These are phyloP conservation scores for Crepidodera aurea DNA, from an alignment of 2,888 invertebrate species.

Conservation along the genomic window DNA sequence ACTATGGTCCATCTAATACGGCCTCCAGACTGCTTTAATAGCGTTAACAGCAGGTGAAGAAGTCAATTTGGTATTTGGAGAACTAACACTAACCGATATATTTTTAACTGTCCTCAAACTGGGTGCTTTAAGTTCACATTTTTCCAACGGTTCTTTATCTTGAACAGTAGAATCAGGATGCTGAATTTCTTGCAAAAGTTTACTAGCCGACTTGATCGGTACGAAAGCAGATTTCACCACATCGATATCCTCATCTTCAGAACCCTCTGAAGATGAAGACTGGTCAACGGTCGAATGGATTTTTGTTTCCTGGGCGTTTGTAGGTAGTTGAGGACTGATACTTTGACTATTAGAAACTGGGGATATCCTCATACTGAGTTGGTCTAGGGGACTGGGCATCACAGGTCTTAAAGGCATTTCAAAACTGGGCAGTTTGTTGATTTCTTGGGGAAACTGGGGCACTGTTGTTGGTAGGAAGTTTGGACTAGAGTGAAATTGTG, in stretches of 20 bases:
- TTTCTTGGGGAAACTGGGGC: constrained; percentile 39
- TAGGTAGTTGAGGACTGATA: constrained; percentile 61
- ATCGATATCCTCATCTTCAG: constrained; percentile 76
- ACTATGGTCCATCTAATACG: constrained; percentile 65
- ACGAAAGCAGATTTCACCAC: constrained; percentile 80
- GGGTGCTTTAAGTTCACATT: constrained; percentile 70
- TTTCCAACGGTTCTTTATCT: constrained; percentile 59
- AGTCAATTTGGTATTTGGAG: constrained; percentile 66
- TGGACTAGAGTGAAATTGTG: constrained; percentile 44
- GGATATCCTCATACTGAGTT: constrained; percentile 61
- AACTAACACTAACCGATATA: constrained; percentile 52
- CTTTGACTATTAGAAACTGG: constrained; percentile 68
- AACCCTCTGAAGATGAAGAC: constrained; percentile 68
- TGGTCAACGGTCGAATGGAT: constrained; percentile 71
- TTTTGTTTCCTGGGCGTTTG: constrained; percentile 64
- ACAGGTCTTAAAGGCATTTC: constrained; percentile 49
- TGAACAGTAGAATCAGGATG: constrained; percentile 70
- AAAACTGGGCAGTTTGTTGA: constrained; percentile 51
- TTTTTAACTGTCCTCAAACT: constrained; percentile 66
- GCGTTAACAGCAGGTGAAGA: constrained; percentile 60
- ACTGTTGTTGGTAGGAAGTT: constrained; percentile 45
- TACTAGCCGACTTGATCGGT: constrained; percentile 70
- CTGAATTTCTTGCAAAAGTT: constrained; percentile 64
- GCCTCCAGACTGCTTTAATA: constrained; percentile 78
- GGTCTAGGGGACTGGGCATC: constrained; percentile 56